phyloP scores from a whole-genome alignment of 2,888 invertebrate genomes.

The Trisateles emortualis region DNA sequence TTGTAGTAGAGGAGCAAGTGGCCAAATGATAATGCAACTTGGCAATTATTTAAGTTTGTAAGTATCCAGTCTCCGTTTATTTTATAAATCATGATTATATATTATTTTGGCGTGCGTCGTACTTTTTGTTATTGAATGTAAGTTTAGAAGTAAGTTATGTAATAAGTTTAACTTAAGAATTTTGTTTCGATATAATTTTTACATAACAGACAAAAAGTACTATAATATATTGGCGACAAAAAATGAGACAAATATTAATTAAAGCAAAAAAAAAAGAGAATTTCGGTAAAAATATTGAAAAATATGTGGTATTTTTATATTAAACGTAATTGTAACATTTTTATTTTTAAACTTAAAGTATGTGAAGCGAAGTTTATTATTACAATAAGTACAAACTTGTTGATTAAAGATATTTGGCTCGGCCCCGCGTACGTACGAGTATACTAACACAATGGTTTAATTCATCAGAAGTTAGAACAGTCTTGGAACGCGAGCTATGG shows the following conservation, averaged over 20 bases:
- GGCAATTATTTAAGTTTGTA: constrained; percentile 34
- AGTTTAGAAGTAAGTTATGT: constrained; percentile 52
- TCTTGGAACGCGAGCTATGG: constrained; percentile 39
- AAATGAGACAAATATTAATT: constrained; percentile 60
- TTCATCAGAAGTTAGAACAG: constrained; percentile 65
- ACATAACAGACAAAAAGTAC: constrained; percentile 51
- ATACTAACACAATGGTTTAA: constrained; percentile 67
- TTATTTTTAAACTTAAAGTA: constrained; percentile 64
- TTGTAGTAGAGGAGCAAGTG: constrained; percentile 27
- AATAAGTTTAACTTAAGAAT: constrained; percentile 53
- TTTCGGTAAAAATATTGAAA: constrained; percentile 72
- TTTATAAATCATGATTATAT: constrained; percentile 35
- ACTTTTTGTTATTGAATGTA: constrained; percentile 60
- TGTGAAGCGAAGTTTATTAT: constrained; percentile 67
- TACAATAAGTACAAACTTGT: constrained; percentile 80
- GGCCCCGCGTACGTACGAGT: constrained; percentile 63
- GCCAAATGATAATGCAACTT: constrained; percentile 41
- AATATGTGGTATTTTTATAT: constrained; percentile 81
- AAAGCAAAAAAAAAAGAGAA: constrained; percentile 69
- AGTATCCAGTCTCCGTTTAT: constrained; percentile 33
- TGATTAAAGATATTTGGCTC: constrained; percentile 70
- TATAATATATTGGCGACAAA: constrained; percentile 59
- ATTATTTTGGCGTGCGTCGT: constrained; percentile 56
- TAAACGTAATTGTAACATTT: constrained; percentile 64
- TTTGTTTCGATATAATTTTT: constrained; percentile 50